Percentiles rank a stretch among this genome's conserved stretches.
phyloP scores from a whole-genome alignment of 2,797 vertebrate species.

The Apogon hyalosoma region DNA sequence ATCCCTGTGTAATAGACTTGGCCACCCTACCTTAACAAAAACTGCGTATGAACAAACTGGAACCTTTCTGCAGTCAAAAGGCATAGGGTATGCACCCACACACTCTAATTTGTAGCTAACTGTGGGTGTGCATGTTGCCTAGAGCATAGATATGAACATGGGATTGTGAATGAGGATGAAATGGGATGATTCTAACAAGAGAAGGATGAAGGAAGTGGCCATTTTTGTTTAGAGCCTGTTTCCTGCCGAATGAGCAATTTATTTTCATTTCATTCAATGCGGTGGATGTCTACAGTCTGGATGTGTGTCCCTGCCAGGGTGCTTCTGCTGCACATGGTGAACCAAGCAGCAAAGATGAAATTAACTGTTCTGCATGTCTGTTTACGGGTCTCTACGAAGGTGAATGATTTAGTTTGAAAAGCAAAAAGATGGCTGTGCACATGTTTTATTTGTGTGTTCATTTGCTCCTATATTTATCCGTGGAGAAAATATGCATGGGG shows the following conservation, averaged over 20 bases:
- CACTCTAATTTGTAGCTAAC: slow-evolving; percentile 28
- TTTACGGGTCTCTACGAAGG: slow-evolving; percentile 5
- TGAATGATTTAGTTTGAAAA: slow-evolving; percentile 42
- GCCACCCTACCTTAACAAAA: slow-evolving; percentile 49
- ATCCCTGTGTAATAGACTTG: slow-evolving; percentile 51
- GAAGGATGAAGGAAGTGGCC: slow-evolving; percentile 12
- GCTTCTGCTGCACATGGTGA: slow-evolving; percentile 18
- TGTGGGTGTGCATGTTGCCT: slow-evolving; percentile 22
- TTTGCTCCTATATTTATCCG: slow-evolving; percentile 46
- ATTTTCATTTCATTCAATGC: slow-evolving; percentile 55
- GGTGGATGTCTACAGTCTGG: slow-evolving; percentile 8
- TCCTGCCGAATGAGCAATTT: slow-evolving; percentile 66
- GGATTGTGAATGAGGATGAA: slow-evolving; percentile 20
- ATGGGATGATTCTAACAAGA: slow-evolving; percentile 34
- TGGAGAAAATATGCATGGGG: slow-evolving; percentile 57
- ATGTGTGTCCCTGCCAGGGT: slow-evolving; percentile 7
- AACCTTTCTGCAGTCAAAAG: slow-evolving; percentile 43
- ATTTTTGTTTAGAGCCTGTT: slow-evolving; percentile 59
- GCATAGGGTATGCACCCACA: slow-evolving; percentile 28
- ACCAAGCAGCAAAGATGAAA: slow-evolving; percentile 44
- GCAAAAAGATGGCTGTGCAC: slow-evolving; percentile 52
- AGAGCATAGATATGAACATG: slow-evolving; percentile 16
- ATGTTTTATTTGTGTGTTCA: slow-evolving; percentile 34
- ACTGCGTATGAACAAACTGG: slow-evolving; percentile 51
- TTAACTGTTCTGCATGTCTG: slow-evolving; percentile 31